Conservation (phyloP, 2,888 invertebrate genomes). For the Hirudinaria manillensis region DNA sequence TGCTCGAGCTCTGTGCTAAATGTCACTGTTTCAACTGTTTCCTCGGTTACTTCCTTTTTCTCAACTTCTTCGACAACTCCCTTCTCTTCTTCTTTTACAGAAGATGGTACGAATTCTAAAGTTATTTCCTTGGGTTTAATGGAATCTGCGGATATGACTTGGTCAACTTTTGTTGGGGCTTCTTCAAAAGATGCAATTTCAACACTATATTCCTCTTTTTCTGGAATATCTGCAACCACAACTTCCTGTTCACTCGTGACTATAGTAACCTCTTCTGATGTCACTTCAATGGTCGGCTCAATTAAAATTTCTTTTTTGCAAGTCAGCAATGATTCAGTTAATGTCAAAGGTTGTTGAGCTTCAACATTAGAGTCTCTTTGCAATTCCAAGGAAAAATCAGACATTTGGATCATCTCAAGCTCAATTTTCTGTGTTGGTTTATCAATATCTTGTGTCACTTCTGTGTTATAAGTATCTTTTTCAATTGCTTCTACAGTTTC, state of each 20-base stretch:
- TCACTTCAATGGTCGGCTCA: background rate
- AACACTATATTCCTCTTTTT: too few species aligned
- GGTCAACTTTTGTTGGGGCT: conserved; percentile 17
- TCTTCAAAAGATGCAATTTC: too few species aligned
- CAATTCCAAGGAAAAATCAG: background rate
- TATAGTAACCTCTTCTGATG: background rate
- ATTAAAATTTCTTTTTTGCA: background rate
- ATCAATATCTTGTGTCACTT: background rate
- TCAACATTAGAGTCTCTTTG: background rate
- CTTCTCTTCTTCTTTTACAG: background rate
- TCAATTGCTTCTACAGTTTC: background rate
- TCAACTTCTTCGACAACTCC: background rate
- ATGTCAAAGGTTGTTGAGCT: background rate
- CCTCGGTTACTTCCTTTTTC: conserved; percentile 1
- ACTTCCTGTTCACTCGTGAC: background rate
- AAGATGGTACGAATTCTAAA: conserved; percentile 14
- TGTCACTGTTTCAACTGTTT: conserved; percentile 3
- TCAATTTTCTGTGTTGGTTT: background rate
- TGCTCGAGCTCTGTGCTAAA: background rate
- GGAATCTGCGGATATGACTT: background rate
- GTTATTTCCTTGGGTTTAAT: background rate
- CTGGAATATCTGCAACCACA: background rate
- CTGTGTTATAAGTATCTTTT: background rate
- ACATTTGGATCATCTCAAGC: background rate
- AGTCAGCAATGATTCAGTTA: conserved; percentile 1